Base-by-base conservation (phyloP, 1,140 invertebrate genomes). In the Hycleus cichorii region DNA sequence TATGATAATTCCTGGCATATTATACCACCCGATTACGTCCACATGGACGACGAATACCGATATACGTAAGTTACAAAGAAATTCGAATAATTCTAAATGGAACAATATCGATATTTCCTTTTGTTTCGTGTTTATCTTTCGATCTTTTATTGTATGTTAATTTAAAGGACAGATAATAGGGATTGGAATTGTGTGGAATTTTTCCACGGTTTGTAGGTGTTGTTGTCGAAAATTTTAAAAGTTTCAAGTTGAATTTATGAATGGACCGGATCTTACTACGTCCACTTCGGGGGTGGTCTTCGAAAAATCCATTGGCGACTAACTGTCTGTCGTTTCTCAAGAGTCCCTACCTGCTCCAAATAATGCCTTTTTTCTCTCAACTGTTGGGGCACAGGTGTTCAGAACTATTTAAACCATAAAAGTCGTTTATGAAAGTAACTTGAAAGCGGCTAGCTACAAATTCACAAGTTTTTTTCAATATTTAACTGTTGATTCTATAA, bases 1-100 rank as follows among this genome's bases (percentile, higher is more conserved):
- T 86, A 86, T 64, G 84, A 86, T 65, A 76, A 79, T 62, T 78
- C 78, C 60, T 86, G 84, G 84, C 78, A 84, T 59, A 76, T 84
- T 45, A 81, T 84, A 55, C 84, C 84, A 6, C 82, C 83, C 62
- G 84, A 86, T 73, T 86, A 87, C 69, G 74, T 79, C 38, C 78
- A 80, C 18, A 78, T 78, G 61, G 83, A 83, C 45, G 84, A 85
- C 12, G 80, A 82, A 60, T 81, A 81, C 62, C 73, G 78, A 74
- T 80, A 74, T 68, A 63, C 66, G 72, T 74, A 69, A 75, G 73
- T 69, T 60, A 6, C 3, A 42, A n/a, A 42, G 11, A 42, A n/a
- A 3, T 42, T 9, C 18, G 18, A 42, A 42, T n/a, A 8, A 8
- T 42, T 4, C 3, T 1, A 11, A 42, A 42, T 42, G 5, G 9